These are phyloP conservation scores for Eurois occulta DNA, from an alignment of 2,888 invertebrate species.

Conservation along the genomic window DNA sequence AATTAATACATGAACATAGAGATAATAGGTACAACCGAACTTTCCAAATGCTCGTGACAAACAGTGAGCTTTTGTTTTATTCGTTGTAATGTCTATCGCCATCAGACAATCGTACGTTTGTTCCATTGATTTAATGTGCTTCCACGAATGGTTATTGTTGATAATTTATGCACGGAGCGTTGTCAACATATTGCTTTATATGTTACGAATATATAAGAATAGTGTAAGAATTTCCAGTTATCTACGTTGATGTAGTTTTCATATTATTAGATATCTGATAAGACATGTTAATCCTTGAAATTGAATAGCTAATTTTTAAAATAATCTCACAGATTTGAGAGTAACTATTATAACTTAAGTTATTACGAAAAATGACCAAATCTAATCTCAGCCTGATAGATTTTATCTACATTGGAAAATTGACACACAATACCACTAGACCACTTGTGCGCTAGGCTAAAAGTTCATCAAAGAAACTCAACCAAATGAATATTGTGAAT, in stretches of 20 bases:
- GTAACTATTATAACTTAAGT: constrained; percentile 40
- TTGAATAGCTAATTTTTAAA: constrained; percentile 35
- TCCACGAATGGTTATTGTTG: constrained; percentile 81
- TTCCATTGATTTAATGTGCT: constrained; percentile 82
- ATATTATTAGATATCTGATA: constrained; percentile 45
- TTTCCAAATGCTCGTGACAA: constrained; percentile 1
- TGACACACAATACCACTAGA: constrained; percentile 16
- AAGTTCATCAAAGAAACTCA: constrained; percentile 29
- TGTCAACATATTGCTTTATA: constrained; percentile 66
- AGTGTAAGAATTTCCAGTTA: constrained; percentile 54
- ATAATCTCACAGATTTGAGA: constrained; percentile 50
- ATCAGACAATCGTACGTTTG: constrained; percentile 70
- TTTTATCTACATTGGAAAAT: constrained; percentile 30
- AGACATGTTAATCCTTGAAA: constrained; percentile 54
- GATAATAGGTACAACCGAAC: neutral
- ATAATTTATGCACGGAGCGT: constrained; percentile 75
- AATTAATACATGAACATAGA: neutral
- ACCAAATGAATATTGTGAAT: constrained; percentile 51
- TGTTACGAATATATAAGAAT: constrained; percentile 58
- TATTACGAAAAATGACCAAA: constrained; percentile 60
- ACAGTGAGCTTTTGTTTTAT: constrained; percentile 2
- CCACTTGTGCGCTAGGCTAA: constrained; percentile 41
- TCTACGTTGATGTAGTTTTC: constrained; percentile 58
- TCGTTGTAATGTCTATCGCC: constrained; percentile 42
- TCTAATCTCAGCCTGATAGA: constrained; percentile 43